These are phyloP conservation scores for Platyura marginata DNA, from an alignment of 1,140 invertebrate species.

Conservation along the genomic window DNA sequence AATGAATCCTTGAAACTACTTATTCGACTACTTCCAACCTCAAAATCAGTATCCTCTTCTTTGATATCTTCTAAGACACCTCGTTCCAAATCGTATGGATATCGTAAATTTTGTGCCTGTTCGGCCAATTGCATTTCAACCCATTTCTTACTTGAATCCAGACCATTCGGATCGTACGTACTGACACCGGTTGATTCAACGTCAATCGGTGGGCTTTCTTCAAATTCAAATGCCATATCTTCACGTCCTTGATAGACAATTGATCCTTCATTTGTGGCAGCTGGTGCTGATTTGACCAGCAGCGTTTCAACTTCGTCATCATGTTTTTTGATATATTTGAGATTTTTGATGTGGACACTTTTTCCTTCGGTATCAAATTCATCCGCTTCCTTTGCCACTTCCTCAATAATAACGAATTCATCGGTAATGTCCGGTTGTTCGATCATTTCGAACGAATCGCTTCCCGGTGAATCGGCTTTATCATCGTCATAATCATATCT, in stretches of 20 bases:
- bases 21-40: conserved; percentile 55
- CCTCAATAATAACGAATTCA: conserved; percentile 72
- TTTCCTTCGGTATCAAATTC: conserved; percentile 65
- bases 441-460: conserved; percentile 77
- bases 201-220: conserved; percentile 43
- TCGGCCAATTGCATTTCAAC: conserved; percentile 71
- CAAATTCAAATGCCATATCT: conserved; percentile 47
- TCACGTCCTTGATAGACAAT: conserved; percentile 27
- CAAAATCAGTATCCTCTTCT: conserved; percentile 75
- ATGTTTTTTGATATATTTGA: conserved; percentile 35
- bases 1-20: conserved; percentile 61
- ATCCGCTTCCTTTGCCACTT: conserved; percentile 63
- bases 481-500: conserved; percentile 28
- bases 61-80: conserved; percentile 79
- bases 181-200: conserved; percentile 14
- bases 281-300: conserved; percentile 38
- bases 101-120: conserved; percentile 37
- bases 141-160: conserved; percentile 59
- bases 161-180: conserved; percentile 26
- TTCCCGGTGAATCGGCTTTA: conserved; percentile 56
- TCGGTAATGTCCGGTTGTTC: conserved; percentile 71
- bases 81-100: conserved; percentile 49
- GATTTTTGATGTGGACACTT: conserved; percentile 43
- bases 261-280: conserved; percentile 22
- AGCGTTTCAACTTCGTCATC: conserved; percentile 59